phyloP scores from a whole-genome alignment of 2,888 invertebrate genomes.

The Yponomeuta cagnagella region DNA sequence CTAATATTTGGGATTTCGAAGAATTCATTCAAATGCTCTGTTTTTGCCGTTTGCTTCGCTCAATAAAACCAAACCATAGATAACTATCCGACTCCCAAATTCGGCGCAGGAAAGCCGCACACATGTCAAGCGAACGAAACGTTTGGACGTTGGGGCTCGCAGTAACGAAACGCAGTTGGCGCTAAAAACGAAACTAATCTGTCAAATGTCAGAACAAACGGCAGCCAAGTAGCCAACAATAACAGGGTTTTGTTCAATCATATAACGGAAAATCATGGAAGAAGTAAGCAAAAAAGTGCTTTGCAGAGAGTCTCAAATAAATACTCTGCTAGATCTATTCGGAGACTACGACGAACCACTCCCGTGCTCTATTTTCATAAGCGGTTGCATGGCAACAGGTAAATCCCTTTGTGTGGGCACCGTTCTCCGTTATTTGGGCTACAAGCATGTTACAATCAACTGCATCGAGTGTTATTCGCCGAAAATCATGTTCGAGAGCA shows the following conservation, averaged over 20 bases:
- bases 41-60: too few relatives aligned
- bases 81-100: not conserved
- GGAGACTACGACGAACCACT: constrained; percentile 77
- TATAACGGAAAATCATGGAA: constrained; percentile 50
- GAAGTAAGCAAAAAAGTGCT: constrained; percentile 59
- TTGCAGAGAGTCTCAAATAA: constrained; percentile 68
- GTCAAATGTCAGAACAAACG: not conserved
- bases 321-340: constrained; percentile 64
- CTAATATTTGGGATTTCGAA: too few relatives aligned
- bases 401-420: constrained; percentile 83
- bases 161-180: too few relatives aligned
- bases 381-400: constrained; percentile 90
- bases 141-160: not conserved
- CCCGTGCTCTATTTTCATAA: constrained; percentile 83
- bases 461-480: constrained; percentile 88
- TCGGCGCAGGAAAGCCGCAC: constrained; percentile 12
- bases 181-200: constrained; percentile 5
- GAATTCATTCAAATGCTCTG: too few relatives aligned
- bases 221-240: too few relatives aligned
- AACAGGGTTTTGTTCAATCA: not conserved
- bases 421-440: constrained; percentile 74
- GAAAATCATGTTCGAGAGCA: constrained; percentile 85
- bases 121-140: not conserved
- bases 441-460: constrained; percentile 81
- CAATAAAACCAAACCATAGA: not conserved